A percentile compares a stretch with the other conserved stretches of the same genome.
phyloP scores from a whole-genome alignment of 2,797 vertebrate species.

The Alectoris magna region DNA sequence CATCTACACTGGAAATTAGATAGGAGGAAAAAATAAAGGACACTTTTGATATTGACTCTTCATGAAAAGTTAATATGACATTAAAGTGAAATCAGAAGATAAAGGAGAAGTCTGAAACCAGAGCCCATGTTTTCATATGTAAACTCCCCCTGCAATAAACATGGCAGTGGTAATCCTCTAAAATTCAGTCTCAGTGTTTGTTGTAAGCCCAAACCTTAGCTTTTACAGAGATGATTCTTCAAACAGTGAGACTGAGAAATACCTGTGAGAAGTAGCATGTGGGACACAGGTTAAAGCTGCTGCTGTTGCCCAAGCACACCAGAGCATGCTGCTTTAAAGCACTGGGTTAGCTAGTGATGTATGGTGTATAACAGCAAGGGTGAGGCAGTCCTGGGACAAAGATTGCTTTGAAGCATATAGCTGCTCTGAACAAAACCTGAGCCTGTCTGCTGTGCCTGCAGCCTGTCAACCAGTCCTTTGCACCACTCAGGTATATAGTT shows the following conservation, averaged over 20 bases:
- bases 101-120: neutral
- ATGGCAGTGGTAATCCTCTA: neutral
- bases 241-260: neutral
- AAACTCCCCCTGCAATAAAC: neutral
- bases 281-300: neutral
- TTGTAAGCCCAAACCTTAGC: neutral
- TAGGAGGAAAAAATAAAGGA: neutral
- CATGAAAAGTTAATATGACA: neutral
- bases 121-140: neutral
- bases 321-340: neutral
- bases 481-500: neutral
- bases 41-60: neutral
- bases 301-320: neutral
- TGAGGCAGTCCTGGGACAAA: neutral
- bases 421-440: neutral
- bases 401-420: neutral
- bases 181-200: neutral
- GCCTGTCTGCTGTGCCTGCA: neutral
- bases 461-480: neutral
- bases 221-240: neutral
- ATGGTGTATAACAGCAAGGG: accelerated
- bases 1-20: neutral
- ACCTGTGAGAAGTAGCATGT: neutral
- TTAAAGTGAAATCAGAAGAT: neutral
- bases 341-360: accelerated